A percentile compares a stretch with the other conserved stretches of the same genome.
phyloP scores from a whole-genome alignment of 1,140 invertebrate species.

The Brachionus sp. region DNA sequence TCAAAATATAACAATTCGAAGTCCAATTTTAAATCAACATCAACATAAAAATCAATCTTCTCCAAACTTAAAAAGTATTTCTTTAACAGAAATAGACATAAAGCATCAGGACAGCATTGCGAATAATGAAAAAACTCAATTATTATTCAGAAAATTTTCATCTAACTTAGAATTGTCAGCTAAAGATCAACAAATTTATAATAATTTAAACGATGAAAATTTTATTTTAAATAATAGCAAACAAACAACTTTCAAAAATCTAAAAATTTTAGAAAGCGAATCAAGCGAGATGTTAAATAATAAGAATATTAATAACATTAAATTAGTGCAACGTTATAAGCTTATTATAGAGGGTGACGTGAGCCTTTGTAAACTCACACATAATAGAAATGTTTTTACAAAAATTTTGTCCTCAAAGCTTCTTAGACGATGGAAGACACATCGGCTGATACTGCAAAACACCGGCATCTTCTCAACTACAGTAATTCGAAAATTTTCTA shows the following conservation, averaged over 20 bases:
- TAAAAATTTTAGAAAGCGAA: neutral
- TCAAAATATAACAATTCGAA: neutral
- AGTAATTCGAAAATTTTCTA: constrained; percentile 62
- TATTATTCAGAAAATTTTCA: neutral
- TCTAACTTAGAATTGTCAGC: constrained; percentile 21
- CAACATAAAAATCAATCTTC: neutral
- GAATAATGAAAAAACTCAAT: neutral
- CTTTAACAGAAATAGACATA: neutral
- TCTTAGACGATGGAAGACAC: constrained; percentile 74
- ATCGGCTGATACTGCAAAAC: constrained; percentile 70
- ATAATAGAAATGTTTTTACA: constrained; percentile 73
- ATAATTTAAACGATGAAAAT: neutral
- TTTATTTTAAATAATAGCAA: neutral
- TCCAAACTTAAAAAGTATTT: neutral
- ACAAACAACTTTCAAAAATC: neutral
- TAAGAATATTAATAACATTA: constrained; percentile 18
- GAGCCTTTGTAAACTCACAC: constrained; percentile 73
- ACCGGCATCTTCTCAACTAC: constrained; percentile 71
- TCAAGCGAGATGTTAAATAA: constrained; percentile 13
- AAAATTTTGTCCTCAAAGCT: constrained; percentile 78
- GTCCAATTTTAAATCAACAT: neutral
- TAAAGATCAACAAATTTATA: neutral
- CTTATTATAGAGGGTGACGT: constrained; percentile 72
- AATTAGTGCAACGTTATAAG: constrained; percentile 63
- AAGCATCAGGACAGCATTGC: neutral